A percentile compares a stretch with the other conserved stretches of the same genome.
Evolutionary conservation across 2,797 vertebrate species (phyloP).

Genomic region (Eurystomus glaucurus): DNA sequence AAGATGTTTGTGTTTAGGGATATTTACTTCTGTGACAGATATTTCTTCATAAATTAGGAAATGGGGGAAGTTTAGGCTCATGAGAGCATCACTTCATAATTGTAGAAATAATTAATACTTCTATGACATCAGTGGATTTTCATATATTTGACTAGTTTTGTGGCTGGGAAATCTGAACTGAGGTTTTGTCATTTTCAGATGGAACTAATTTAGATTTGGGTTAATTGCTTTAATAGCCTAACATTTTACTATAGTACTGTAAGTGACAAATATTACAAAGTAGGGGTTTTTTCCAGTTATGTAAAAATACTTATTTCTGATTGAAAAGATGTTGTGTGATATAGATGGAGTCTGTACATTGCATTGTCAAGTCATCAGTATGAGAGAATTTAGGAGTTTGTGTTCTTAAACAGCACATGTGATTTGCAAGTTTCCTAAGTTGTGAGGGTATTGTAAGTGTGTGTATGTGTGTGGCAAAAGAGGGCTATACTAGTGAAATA

Average conservation of each 20-base stretch:
- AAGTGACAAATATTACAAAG: neutral
- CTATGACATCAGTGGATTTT: neutral
- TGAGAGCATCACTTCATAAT: neutral
- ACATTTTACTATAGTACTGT: neutral
- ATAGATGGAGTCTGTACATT: neutral
- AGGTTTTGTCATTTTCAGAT: neutral
- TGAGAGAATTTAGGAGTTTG: neutral
- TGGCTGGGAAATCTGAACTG: neutral
- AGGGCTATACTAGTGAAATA: neutral
- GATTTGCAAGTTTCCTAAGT: neutral
- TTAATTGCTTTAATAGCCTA: conserved; percentile 14
- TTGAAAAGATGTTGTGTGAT: neutral
- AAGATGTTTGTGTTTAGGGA: neutral
- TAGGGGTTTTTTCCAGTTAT: neutral
- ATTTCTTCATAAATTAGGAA: neutral
- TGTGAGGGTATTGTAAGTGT: neutral
- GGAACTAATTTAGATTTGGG: neutral
- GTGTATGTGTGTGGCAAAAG: neutral
- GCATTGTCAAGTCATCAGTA: neutral
- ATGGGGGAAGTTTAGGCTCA: neutral
- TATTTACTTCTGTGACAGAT: neutral
- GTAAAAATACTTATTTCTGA: neutral
- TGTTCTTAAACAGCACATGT: neutral
- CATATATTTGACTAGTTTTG: neutral
- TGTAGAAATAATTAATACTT: neutral